Evolutionary conservation across 2,888 invertebrate species (phyloP).

Genomic region (Seladonia tumulorum): DNA sequence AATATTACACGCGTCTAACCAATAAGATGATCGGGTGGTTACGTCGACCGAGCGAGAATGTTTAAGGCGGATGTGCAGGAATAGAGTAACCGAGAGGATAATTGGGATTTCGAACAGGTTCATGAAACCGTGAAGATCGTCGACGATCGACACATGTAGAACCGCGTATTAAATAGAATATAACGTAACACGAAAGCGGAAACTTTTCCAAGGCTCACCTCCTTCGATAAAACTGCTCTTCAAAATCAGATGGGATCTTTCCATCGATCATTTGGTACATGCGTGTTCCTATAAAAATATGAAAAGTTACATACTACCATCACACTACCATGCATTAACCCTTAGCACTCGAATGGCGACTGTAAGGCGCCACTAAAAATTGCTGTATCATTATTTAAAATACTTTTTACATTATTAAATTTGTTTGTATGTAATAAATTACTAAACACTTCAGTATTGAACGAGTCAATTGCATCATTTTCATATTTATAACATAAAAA

Average conservation of each 20-base stretch:
- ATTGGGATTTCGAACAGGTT: neutral
- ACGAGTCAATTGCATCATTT: too few relatives aligned
- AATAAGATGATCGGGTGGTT: constrained; percentile 7
- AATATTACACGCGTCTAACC: constrained; percentile 28
- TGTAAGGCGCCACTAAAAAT: too few relatives aligned
- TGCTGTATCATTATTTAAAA: too few relatives aligned
- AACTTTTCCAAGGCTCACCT: neutral
- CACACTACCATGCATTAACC: too few relatives aligned
- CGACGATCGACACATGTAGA: neutral
- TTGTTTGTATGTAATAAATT: too few relatives aligned
- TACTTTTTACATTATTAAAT: too few relatives aligned
- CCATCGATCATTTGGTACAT: neutral
- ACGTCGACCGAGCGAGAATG: neutral
- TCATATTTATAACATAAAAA: too few relatives aligned
- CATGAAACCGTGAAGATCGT: constrained; percentile 23
- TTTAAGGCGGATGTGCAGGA: neutral
- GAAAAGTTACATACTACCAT: neutral
- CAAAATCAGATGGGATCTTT: neutral
- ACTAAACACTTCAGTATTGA: too few relatives aligned
- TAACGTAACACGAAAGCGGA: neutral
- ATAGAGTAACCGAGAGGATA: constrained; percentile 15
- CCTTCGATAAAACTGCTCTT: neutral
- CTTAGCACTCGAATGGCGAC: too few relatives aligned
- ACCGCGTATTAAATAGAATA: neutral
- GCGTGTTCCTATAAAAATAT: neutral